Conservation (phyloP, 2,113 vertebrate genomes). For the Triplophysa rosa region DNA sequence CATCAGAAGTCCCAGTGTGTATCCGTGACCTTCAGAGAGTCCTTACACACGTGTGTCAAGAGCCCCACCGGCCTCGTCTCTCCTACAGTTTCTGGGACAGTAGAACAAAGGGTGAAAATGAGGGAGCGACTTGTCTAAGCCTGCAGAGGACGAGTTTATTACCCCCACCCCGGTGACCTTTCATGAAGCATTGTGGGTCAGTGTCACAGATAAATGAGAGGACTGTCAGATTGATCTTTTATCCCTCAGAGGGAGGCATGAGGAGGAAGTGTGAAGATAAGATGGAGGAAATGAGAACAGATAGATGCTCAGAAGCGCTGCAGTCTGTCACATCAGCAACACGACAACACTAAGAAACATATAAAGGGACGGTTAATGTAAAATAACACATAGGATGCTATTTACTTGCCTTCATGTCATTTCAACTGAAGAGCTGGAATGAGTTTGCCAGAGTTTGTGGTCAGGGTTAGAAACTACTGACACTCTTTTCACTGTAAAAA, state of each 20-base stretch:
- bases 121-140: background rate
- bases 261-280: conserved; percentile 11
- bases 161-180: conserved; percentile 6
- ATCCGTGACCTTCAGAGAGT: conserved; percentile 11
- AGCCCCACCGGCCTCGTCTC: background rate
- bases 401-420: background rate
- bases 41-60: background rate
- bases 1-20: background rate
- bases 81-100: conserved; percentile 21
- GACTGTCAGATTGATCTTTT: conserved; percentile 26
- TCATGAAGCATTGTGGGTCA: conserved; percentile 8
- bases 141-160: conserved; percentile 8
- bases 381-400: too few species aligned
- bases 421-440: background rate
- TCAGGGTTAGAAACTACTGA: too few species aligned
- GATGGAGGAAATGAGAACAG: conserved; percentile 17
- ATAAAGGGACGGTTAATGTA: background rate
- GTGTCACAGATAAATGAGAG: conserved; percentile 27
- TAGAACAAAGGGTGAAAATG: background rate
- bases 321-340: conserved; percentile 19
- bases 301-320: background rate
- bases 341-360: background rate
- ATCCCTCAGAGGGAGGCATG: background rate
- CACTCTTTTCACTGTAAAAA: too few species aligned
- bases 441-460: too few species aligned